phyloP scores from a whole-genome alignment of 2,888 invertebrate genomes.

The Platycheirus albimanus region DNA sequence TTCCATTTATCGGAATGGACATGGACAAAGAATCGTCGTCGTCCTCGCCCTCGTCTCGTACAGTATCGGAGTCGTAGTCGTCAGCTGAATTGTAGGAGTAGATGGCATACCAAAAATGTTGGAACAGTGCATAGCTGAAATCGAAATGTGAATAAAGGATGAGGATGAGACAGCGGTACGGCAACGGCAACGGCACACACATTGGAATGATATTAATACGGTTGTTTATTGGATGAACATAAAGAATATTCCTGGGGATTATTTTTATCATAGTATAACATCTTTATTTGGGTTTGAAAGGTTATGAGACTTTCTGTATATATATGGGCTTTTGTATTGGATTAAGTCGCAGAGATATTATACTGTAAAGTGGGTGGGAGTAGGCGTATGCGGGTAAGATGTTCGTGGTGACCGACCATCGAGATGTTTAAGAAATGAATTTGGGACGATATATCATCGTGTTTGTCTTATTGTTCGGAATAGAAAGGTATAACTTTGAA shows the following conservation, averaged over 20 bases:
- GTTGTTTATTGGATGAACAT: constrained; percentile 67
- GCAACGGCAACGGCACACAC: not conserved
- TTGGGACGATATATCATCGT: constrained; percentile 23
- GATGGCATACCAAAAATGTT: not conserved
- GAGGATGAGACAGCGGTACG: constrained; percentile 10
- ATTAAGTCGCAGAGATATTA: constrained; percentile 52
- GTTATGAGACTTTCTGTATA: constrained; percentile 33
- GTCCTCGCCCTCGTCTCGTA: constrained; percentile 11
- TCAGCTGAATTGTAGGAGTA: too few relatives aligned
- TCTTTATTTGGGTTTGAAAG: constrained; percentile 64
- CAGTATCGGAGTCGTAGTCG: too few relatives aligned
- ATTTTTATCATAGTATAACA: constrained; percentile 64
- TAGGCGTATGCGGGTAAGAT: not conserved
- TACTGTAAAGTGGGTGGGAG: not conserved
- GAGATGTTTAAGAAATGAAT: constrained; percentile 11
- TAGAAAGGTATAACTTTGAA: constrained; percentile 5
- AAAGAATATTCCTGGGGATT: constrained; percentile 54
- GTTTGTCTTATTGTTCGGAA: constrained; percentile 16
- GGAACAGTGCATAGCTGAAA: constrained; percentile 38
- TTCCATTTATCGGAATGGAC: constrained; percentile 50
- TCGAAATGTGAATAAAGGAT: constrained; percentile 66
- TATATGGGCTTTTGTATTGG: constrained; percentile 48
- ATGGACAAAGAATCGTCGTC: constrained; percentile 44
- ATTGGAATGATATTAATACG: constrained; percentile 40
- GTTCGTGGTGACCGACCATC: not conserved